These are phyloP conservation scores for Agrotis segetum DNA, from an alignment of 2,888 invertebrate species.

Conservation along the genomic window DNA sequence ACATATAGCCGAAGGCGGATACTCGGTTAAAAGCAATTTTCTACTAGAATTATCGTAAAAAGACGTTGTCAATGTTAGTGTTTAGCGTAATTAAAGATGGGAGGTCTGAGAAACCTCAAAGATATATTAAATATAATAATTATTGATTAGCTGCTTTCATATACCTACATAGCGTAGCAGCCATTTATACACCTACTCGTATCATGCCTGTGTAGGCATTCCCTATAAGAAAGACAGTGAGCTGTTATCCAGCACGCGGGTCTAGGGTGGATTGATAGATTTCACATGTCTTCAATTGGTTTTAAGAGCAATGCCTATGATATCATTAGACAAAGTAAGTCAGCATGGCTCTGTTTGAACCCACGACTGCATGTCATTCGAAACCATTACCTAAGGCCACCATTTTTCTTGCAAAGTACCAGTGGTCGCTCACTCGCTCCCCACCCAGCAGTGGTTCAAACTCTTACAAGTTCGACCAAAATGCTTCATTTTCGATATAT, in stretches of 20 bases:
- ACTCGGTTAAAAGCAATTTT: constrained; percentile 77
- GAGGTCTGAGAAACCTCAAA: constrained; percentile 62
- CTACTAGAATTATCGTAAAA: constrained; percentile 81
- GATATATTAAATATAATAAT: constrained; percentile 14
- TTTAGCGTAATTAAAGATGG: constrained; percentile 70
- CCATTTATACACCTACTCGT: too few relatives aligned
- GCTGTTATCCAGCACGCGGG: too few relatives aligned
- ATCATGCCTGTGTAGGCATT: too few relatives aligned
- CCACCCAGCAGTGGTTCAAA: neutral
- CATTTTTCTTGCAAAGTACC: neutral
- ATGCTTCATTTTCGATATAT: neutral
- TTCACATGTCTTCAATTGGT: too few relatives aligned
- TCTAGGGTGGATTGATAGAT: too few relatives aligned
- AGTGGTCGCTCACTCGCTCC: too few relatives aligned
- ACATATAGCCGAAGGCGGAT: constrained; percentile 74
- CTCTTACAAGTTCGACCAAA: neutral
- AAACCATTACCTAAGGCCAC: too few relatives aligned
- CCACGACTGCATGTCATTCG: too few relatives aligned
- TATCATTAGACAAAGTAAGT: too few relatives aligned
- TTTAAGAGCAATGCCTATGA: too few relatives aligned
- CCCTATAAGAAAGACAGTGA: too few relatives aligned
- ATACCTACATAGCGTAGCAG: neutral
- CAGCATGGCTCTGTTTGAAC: too few relatives aligned
- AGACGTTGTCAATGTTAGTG: constrained; percentile 72
- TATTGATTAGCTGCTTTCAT: constrained; percentile 10